Base-by-base conservation (phyloP, 2,888 invertebrate species). In the Diachrysia chrysitis region DNA sequence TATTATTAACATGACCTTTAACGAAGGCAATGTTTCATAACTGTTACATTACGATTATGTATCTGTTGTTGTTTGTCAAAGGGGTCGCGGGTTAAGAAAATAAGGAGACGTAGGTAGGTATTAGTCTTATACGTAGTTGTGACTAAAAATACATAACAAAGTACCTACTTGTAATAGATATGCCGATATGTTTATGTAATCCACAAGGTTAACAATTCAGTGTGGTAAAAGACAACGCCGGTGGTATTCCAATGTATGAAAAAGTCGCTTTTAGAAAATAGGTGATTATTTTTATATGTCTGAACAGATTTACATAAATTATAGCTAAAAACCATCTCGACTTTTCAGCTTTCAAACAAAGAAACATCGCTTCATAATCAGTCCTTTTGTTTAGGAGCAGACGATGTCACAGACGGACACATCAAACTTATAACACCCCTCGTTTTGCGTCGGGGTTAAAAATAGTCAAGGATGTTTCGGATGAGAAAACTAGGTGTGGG, bases 21-120 rank as follows among this genome's bases (percentile, higher is more conserved):
- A 37, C 51, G 71, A 65, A 67, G 71, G 71, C 71, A 69, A 82
- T 80, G 80, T 80, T 83, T 77, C 79, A 76, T 83, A 85, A 81
- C 75, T 69, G 60, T 81, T 74, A 71, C 72, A 61, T 64, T 72
- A 65, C 46, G 76, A 68, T 73, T 78, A 81, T 19, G 17, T 82
- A 87, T 84, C 83, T 83, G 82, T 81, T 84, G 83, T 84, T 86
- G 81, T 85, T 84, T 83, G 79, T 77, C 57, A 58, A n/a, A 54
- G 69, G 74, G 78, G 78, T 82, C 83, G 64, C 12, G 71, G 60
- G 76, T 83, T 84, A 86, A 76, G 72, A 82, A 83, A 86, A 87
- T 81, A 86, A 69, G 53, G 12, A 58, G 71, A 56, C 69, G 58
- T 62, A 65, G 42, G 67, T 66, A 51, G 57, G 58, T 37, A 32